Base-by-base conservation (phyloP, 2,113 vertebrate species). In the Tragelaphus scriptus region DNA sequence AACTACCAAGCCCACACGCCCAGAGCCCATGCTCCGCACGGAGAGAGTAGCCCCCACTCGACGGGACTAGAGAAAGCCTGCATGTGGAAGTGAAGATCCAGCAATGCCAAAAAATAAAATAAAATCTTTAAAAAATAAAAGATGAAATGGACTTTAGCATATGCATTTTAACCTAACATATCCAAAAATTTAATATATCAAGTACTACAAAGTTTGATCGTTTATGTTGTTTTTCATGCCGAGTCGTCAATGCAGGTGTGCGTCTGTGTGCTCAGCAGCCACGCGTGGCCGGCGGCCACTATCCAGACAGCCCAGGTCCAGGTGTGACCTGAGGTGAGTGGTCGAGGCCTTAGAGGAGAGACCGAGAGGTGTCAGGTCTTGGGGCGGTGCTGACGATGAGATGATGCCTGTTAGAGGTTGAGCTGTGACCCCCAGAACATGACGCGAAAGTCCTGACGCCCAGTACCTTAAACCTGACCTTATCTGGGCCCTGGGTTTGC, bases 221-320 rank as follows among this genome's bases (percentile, higher is more conserved):
- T 75, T 71, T 75, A 23, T 0, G 0, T 40, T 1, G 1, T 75
- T 75, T 40, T 75, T 75, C 68, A 75, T 0, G 0, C 68, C 2
- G 0, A 75, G n/a, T 23, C 1, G 0, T 75, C 68, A 75, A 40
- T 1, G 5, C 19, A 5, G n/a, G n/a, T 40, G n/a, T 40, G 68
- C 1, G 0, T 75, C 8, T 23, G n/a, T 13, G n/a, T 75, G 68
- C 68, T 71, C n/a, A 71, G 68, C 68, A 71, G n/a, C n/a, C 36
- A 40, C 5, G 2, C n/a, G 5, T 71, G 68, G 68, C n/a, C 5
- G 0, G 68, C 0, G 4, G 68, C n/a, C 2, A 2, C 68, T 40
- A 5, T 71, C 19, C 0, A 0, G n/a, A 71, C 19, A 2, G n/a
- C n/a, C 68, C 68, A 71, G n/a, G n/a, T 23, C 68, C 68, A 71